Evolutionary conservation across 2,113 vertebrate genomes (phyloP), one percentile per base, ranked within the genome.

Genomic region (Bufo gargarizans): DNA sequence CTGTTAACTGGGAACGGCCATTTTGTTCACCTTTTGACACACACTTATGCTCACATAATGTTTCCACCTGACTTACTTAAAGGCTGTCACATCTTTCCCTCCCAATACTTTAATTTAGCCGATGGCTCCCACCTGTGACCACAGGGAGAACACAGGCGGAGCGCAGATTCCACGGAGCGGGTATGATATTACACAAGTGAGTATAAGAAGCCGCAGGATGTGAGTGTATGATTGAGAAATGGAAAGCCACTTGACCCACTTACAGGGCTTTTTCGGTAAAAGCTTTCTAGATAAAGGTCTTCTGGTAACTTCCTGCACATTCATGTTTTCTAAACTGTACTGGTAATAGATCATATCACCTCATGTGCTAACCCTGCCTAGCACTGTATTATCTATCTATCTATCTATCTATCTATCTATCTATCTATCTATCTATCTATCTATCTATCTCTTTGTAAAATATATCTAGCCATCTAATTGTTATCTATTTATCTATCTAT

Each of bases 301-400:
- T 86, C 84, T 78, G 84, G 84, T 86, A 86, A 86, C 11, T 77
- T 77, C 84, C 72, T 82, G 58, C 58, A 55, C n/a, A 78, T 22
- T 20, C 50, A 78, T 55, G 19, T 55, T 77, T 12, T 22, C 20
- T 78, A 78, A 17, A 55, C 49, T 13, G 76, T 78, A 55, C 76
- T n/a, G 50, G 45, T n/a, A n/a, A 55, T 22, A 50, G 33, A 53
- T 77, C n/a, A 2, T 4, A 4, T 49, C 7, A 4, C 49, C 19
- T 22, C 49, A 45, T 2, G 3, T 16, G 6, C 14, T 47, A 4
- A 76, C 33, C 61, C n/a, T 47, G 7, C 4, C 74, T 53, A 53
- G 50, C 72, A 7, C 14, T 71, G 2, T 74, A 13, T 19, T 74
- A 19, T 74, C 43, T 47, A 6, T 47, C 33, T 43, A 45, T 72